A percentile compares a stretch with the other conserved stretches of the same genome.
phyloP scores from a whole-genome alignment of 2,888 invertebrate genomes.

The Eristalis arbustorum region DNA sequence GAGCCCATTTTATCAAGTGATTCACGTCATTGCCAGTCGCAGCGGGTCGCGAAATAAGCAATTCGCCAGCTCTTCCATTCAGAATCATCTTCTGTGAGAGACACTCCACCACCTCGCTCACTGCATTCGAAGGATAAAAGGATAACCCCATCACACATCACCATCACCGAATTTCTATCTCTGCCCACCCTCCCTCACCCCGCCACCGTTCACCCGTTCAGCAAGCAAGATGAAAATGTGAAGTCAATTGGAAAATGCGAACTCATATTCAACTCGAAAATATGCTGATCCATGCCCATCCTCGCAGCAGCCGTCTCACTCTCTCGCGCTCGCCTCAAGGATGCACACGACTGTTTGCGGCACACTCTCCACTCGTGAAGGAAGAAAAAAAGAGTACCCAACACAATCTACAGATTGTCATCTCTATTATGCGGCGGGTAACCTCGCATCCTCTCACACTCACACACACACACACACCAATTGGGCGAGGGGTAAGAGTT shows the following conservation, averaged over 20 bases:
- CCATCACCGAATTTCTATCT: background rate
- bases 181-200: background rate
- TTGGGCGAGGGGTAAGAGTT: background rate
- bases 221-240: background rate
- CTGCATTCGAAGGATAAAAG: slow-evolving; percentile 5
- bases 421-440: slow-evolving; percentile 64
- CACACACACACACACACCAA: background rate
- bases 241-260: slow-evolving; percentile 57
- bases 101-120: background rate
- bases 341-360: slow-evolving; percentile 4
- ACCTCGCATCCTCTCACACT: slow-evolving; percentile 49
- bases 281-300: slow-evolving; percentile 34
- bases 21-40: background rate
- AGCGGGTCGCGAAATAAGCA: background rate
- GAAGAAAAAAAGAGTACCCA: slow-evolving; percentile 23
- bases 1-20: background rate
- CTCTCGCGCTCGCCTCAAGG: background rate
- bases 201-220: too few relatives aligned
- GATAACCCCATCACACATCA: background rate
- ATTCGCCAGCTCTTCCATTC: slow-evolving; percentile 4
- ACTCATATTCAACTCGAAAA: slow-evolving; percentile 46
- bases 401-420: slow-evolving; percentile 68
- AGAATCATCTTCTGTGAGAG: background rate
- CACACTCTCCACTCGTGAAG: background rate
- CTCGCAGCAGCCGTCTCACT: background rate